Evolutionary conservation across 53 echinoderm and acorn worm species (phyloP).

Genomic region (Paelopatides confundens): DNA sequence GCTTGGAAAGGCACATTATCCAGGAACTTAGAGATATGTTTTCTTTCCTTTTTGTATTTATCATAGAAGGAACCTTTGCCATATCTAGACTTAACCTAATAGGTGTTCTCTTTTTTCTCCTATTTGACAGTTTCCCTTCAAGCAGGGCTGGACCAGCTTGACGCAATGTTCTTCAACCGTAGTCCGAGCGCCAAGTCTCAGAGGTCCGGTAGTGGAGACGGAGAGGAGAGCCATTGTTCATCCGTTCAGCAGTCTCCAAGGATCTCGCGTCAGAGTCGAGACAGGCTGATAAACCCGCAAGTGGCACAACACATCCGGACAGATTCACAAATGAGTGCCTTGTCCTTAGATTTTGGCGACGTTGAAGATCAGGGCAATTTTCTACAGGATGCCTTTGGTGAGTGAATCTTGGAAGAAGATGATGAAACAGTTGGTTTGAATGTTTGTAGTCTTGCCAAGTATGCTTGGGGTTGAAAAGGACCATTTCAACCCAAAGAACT

Average conservation of each 20-base stretch:
- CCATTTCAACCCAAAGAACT: too few relatives aligned
- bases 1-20: too few relatives aligned
- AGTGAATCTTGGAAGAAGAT: background rate
- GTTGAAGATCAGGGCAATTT: conserved; percentile 8
- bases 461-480: too few relatives aligned
- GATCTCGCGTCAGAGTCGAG: background rate
- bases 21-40: too few relatives aligned
- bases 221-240: conserved; percentile 49
- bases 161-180: conserved; percentile 62
- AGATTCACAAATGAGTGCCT: conserved; percentile 33
- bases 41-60: too few relatives aligned
- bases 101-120: background rate
- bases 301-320: background rate
- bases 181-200: conserved; percentile 53
- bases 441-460: too few relatives aligned
- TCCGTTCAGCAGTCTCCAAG: conserved; percentile 13
- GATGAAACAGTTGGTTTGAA: too few relatives aligned
- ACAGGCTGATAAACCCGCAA: background rate
- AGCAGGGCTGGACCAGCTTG: conserved; percentile 48
- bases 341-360: conserved; percentile 46
- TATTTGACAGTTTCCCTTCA: conserved; percentile 35
- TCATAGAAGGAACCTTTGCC: too few relatives aligned
- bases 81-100: too few relatives aligned
- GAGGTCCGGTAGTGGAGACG: conserved; percentile 67
- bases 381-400: conserved; percentile 37